phyloP scores from a whole-genome alignment of 2,888 invertebrate genomes.

The Rutpela maculata region DNA sequence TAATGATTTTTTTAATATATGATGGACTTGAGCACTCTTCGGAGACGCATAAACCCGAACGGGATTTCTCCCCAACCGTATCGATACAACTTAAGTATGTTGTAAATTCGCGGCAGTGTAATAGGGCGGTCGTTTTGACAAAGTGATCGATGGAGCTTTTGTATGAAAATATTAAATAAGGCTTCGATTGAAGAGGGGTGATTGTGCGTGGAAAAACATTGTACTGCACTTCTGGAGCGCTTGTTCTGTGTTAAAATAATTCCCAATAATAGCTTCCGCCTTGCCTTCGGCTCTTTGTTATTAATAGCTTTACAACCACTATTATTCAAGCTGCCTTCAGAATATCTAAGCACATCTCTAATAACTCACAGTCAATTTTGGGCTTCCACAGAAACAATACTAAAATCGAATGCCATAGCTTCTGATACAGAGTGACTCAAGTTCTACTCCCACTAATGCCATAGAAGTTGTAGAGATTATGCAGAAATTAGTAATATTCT shows the following conservation, averaged over 20 bases:
- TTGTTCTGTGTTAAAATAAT: slow-evolving; percentile 16
- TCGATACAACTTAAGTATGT: slow-evolving; percentile 36
- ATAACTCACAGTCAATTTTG: slow-evolving; percentile 14
- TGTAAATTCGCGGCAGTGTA: slow-evolving; percentile 24
- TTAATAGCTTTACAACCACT: slow-evolving; percentile 13
- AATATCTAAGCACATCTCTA: slow-evolving; percentile 22
- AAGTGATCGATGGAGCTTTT: slow-evolving; percentile 29
- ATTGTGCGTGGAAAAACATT: slow-evolving; percentile 33
- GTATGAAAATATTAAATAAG: slow-evolving; percentile 32
- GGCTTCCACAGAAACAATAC: not conserved
- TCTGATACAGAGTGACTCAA: no score
- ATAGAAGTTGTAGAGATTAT: no score
- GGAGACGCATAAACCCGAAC: slow-evolving; percentile 30
- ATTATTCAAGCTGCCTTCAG: slow-evolving; percentile 10
- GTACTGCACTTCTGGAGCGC: slow-evolving; percentile 15
- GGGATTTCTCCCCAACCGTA: slow-evolving; percentile 17
- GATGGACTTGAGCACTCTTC: slow-evolving; percentile 28
- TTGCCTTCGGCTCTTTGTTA: slow-evolving; percentile 25
- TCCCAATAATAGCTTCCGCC: slow-evolving; percentile 12
- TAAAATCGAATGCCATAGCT: no score
- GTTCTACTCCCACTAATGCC: no score
- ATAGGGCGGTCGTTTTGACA: slow-evolving; percentile 5
- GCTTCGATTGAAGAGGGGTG: slow-evolving; percentile 15
- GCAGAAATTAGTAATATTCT: no score
- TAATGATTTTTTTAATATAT: slow-evolving; percentile 40